Percentiles rank a stretch among this genome's conserved stretches.
Evolutionary conservation across 2,888 invertebrate species (phyloP).

Genomic region (Heliconius hortense): DNA sequence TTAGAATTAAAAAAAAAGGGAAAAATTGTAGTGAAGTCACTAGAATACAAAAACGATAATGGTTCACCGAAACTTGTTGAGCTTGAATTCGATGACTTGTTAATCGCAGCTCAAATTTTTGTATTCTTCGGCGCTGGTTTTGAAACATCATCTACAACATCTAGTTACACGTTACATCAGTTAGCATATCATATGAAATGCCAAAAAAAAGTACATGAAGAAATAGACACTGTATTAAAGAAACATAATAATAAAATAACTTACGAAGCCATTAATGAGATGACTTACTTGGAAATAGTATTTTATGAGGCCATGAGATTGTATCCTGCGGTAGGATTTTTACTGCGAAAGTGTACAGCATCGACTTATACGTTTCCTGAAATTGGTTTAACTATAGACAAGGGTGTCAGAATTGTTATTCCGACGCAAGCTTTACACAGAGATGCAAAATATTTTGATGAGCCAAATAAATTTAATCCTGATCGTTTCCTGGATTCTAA

Average conservation of each 20-base stretch:
- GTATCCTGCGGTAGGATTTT: conserved; percentile 68
- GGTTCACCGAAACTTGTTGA: conserved; percentile 62
- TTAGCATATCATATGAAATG: conserved; percentile 72
- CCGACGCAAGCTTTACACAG: conserved; percentile 69
- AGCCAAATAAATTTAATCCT: conserved; percentile 65
- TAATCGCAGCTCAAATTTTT: conserved; percentile 73
- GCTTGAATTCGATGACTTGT: conserved; percentile 60
- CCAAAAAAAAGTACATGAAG: conserved; percentile 68
- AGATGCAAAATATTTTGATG: conserved; percentile 65
- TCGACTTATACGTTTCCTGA: conserved; percentile 69
- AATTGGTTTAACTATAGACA: conserved; percentile 61
- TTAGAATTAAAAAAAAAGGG: conserved; percentile 67
- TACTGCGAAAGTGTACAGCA: conserved; percentile 61
- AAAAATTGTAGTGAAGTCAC: conserved; percentile 65
- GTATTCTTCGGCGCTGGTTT: conserved; percentile 78
- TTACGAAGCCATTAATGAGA: conserved; percentile 70
- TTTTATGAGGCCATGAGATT: conserved; percentile 71
- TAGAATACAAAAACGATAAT: conserved; percentile 59
- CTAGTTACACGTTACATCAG: conserved; percentile 74
- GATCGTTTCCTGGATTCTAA: conserved; percentile 63
- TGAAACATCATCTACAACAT: conserved; percentile 77
- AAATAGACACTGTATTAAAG: conserved; percentile 66
- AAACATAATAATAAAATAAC: conserved; percentile 63
- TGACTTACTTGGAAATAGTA: conserved; percentile 69
- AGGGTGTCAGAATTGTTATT: conserved; percentile 62